Evolutionary conservation across 2,113 vertebrate species (phyloP).

Genomic region (Circaetus gallicus): DNA sequence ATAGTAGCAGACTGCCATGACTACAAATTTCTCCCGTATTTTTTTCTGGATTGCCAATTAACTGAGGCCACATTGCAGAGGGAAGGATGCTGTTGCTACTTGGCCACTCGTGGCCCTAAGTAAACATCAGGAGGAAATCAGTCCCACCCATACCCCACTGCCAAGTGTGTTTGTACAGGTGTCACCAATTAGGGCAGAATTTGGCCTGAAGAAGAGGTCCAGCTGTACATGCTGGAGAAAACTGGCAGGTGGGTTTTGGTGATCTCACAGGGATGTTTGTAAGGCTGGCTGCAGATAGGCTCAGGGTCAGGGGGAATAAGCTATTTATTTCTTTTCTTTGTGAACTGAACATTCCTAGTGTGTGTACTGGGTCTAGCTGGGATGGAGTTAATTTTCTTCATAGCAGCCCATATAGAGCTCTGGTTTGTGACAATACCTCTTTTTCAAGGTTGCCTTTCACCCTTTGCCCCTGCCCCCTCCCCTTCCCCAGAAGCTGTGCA

Average conservation of each 20-base stretch:
- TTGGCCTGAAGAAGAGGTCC: neutral
- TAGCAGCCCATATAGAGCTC: neutral
- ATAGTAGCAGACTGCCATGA: neutral
- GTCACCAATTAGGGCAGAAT: neutral
- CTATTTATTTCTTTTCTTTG: neutral
- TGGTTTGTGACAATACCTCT: neutral
- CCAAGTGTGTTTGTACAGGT: neutral
- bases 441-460: neutral
- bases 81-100: neutral
- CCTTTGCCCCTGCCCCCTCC: neutral
- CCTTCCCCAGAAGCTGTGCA: neutral
- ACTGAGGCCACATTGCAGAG: neutral
- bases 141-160: neutral
- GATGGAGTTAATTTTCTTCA: neutral
- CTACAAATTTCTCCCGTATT: neutral
- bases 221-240: rapidly evolving
- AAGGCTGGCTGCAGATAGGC: neutral
- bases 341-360: neutral
- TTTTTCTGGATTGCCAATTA: neutral
- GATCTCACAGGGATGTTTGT: neutral
- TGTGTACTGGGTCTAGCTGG: neutral
- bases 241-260: neutral
- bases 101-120: neutral
- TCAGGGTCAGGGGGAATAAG: neutral
- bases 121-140: neutral